A percentile compares a stretch with the other conserved stretches of the same genome.
Evolutionary conservation across 2,113 vertebrate genomes (phyloP).

Genomic region (Cyrtonyx montezumae): DNA sequence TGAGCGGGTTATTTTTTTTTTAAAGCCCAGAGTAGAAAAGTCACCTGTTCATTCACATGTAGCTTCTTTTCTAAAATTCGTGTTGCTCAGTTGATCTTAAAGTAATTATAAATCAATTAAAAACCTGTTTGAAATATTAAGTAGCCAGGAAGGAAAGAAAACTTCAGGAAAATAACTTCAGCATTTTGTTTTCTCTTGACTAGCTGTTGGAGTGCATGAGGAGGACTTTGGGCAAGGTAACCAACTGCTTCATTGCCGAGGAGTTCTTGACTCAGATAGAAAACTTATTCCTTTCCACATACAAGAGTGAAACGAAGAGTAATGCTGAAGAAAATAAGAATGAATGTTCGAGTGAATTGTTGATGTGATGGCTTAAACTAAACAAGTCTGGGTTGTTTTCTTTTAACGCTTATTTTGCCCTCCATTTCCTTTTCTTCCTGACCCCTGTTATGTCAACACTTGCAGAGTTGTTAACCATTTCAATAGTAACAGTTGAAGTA

Average conservation of each 20-base stretch:
- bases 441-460: neutral
- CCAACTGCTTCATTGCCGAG: conserved; percentile 84
- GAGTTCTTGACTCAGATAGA: conserved; percentile 91
- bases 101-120: neutral
- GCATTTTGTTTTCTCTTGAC: conserved; percentile 10
- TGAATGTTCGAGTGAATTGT: neutral
- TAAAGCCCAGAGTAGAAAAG: neutral
- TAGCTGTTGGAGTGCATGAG: conserved; percentile 93
- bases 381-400: neutral
- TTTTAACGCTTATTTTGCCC: neutral
- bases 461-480: neutral
- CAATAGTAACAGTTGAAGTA: neutral
- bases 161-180: neutral
- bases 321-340: conserved; percentile 60
- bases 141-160: neutral
- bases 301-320: conserved; percentile 75
- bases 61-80: neutral
- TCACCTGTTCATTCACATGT: neutral
- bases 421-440: neutral
- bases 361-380: conserved; percentile 27
- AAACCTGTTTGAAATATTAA: neutral
- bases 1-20: too few species aligned
- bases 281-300: conserved; percentile 86
- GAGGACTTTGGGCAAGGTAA: conserved; percentile 85
- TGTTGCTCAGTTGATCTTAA: neutral